Evolutionary conservation across 2,797 vertebrate species (phyloP), one percentile per base, ranked within the genome.

Genomic region (Lateolabrax maculatus): DNA sequence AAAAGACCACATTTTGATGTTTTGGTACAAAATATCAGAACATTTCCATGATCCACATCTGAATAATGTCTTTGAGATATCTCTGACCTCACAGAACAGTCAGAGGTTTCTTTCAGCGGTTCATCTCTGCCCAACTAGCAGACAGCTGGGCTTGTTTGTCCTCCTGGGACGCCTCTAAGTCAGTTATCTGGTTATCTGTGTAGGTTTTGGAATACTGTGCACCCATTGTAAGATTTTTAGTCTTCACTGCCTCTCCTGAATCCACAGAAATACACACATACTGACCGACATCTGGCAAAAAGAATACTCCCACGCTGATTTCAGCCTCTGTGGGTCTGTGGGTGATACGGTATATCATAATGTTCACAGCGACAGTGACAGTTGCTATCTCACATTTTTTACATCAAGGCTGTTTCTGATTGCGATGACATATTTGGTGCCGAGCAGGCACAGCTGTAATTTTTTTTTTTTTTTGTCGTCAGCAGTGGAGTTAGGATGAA

Each of bases 251-350:
- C 13, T 70, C 56, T 71, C 23, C 27, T 37, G 29, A 69, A 70
- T 66, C 55, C 58, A 49, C 27, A 75, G 25, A 72, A 73, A 58
- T 48, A 46, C 63, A 63, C 31, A 84, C 75, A 66, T 44, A 49
- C 44, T n/a, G 62, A 79, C 48, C 29, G 34, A 83, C 87, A 90
- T 90, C 81, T 90, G 85, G 49, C 80, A 72, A 43, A 23, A 66
- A 19, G 68, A 12, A 52, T 44, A 73, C 75, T 90, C 87, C 82
- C 80, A 89, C 81, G 21, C 74, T 81, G 63, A 71, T 69, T 83
- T 74, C 61, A 36, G 52, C 36, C 63, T 77, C 55, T 69, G 71
- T 37, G 48, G 64, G 41, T 73, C 62, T 68, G 23, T 53, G 64
- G 37, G 36, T 56, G 48, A 69, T 76, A 49, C 27, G 67, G 37